Conservation (phyloP, 2,113 vertebrate genomes). For the Fulmarus glacialis region DNA sequence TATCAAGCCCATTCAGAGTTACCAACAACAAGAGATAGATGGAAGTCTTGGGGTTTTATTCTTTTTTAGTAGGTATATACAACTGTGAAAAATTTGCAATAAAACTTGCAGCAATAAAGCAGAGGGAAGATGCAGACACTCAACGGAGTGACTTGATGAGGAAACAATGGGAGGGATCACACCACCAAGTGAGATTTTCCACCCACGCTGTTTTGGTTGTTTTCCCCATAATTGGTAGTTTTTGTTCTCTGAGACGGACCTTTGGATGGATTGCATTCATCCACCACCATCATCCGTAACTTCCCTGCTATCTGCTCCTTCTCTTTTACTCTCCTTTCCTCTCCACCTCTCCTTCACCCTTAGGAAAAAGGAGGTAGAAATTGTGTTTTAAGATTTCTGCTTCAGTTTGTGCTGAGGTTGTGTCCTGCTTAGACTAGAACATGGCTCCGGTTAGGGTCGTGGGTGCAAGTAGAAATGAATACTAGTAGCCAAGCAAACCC, state of each 20-base stretch:
- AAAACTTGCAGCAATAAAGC: background rate
- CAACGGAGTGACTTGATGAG: fast-evolving
- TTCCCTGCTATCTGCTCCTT: background rate
- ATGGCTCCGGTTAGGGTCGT: background rate
- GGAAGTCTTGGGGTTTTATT: background rate
- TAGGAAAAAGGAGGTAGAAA: background rate
- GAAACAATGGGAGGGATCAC: background rate
- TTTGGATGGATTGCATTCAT: background rate
- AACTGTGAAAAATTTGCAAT: background rate
- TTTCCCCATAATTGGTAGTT: background rate
- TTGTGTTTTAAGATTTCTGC: background rate
- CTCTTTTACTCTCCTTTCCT: background rate
- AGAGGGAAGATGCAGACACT: background rate
- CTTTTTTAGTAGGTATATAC: background rate
- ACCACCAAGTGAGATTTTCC: background rate
- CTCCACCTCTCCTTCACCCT: background rate
- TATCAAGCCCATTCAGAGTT: background rate
- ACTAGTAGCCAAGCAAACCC: background rate
- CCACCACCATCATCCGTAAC: background rate
- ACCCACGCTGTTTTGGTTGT: background rate
- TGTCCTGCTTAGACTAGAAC: background rate
- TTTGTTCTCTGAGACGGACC: background rate
- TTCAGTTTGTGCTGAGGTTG: background rate
- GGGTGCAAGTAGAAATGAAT: background rate
- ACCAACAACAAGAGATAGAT: background rate